Evolutionary conservation across 1,140 invertebrate genomes (phyloP), one percentile per base, ranked within the genome.

Genomic region (Tigriopus japonicus): DNA sequence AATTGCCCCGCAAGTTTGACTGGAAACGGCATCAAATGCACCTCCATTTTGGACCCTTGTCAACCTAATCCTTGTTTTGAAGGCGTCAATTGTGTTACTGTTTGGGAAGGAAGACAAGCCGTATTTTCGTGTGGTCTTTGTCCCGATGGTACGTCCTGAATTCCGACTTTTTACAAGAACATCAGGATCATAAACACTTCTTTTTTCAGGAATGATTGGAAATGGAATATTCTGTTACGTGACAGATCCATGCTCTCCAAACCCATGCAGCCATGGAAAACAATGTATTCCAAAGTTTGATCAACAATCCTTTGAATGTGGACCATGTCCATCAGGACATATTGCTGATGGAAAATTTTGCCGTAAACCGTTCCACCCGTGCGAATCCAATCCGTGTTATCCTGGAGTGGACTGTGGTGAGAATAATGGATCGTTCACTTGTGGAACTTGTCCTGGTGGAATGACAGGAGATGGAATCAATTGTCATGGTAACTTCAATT

Each of bases 21-120:
- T 19, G 62, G 62, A 10, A 62, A 63, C 28, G 62, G 62, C 24
- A 52, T 55, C 17, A 17, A 55, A 51, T 63, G 62, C 42, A 51
- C 14, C 13, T 41, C 23, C 21, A n/a, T n/a, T 7, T 60, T 52
- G 40, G 52, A 64, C 52, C 58, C 42, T 49, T 64, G 60, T 21
- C 14, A 17, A 23, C 54, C 64, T 14, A 62, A 64, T 24, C 63
- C 63, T 17, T 64, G 63, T 41, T 56, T 40, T 42, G n/a, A 52
- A 40, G 60, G 60, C 2, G 60, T 59, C 13, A 10, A 15, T 17
- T 62, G 60, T 35, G 56, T 62, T 14, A 24, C n/a, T 14, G 40
- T 62, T 13, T 42, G 17, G 51, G 19, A 49, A 19, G 14, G 19
- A 35, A 21, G n/a, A 53, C 13, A 23, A 19, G 40, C 15, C 21